Evolutionary conservation across 1,140 invertebrate genomes (phyloP).

Genomic region (Xylocopa sonorina): DNA sequence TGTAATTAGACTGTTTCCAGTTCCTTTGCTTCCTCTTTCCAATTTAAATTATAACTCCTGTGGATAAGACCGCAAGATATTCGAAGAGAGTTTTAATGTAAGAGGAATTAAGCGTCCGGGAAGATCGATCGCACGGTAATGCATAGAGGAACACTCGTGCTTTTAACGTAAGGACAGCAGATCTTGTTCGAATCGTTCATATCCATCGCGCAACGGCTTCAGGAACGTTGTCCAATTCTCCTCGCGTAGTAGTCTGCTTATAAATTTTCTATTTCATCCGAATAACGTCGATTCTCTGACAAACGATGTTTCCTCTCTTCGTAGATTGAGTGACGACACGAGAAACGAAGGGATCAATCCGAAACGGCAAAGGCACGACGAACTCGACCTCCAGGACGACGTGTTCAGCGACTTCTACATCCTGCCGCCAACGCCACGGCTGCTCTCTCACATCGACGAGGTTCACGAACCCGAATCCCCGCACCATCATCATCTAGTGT

Average conservation of each 20-base stretch:
- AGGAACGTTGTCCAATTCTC: background rate
- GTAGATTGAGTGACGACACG: conserved; percentile 74
- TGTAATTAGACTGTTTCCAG: no score
- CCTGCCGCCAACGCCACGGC: conserved; percentile 85
- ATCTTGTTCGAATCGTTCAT: no score
- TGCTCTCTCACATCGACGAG: conserved; percentile 86
- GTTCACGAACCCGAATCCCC: conserved; percentile 73
- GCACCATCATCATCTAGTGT: conserved; percentile 64
- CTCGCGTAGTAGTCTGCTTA: background rate
- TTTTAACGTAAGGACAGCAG: no score
- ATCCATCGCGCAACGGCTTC: conserved; percentile 8
- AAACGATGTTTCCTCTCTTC: background rate
- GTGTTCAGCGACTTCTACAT: conserved; percentile 87
- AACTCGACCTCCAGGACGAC: conserved; percentile 76
- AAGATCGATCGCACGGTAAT: no score
- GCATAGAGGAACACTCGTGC: no score
- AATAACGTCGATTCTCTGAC: background rate
- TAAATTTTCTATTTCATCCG: background rate
- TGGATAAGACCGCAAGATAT: no score
- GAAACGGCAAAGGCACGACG: conserved; percentile 77
- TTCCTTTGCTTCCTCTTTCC: no score
- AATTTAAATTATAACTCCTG: no score
- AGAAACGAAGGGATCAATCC: conserved; percentile 73
- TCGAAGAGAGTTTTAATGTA: no score
- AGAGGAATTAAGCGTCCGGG: no score